A percentile compares a stretch with the other conserved stretches of the same genome.
These are phyloP conservation scores for Fabriciana adippe DNA, from an alignment of 2,888 invertebrate species.

Conservation along the genomic window DNA sequence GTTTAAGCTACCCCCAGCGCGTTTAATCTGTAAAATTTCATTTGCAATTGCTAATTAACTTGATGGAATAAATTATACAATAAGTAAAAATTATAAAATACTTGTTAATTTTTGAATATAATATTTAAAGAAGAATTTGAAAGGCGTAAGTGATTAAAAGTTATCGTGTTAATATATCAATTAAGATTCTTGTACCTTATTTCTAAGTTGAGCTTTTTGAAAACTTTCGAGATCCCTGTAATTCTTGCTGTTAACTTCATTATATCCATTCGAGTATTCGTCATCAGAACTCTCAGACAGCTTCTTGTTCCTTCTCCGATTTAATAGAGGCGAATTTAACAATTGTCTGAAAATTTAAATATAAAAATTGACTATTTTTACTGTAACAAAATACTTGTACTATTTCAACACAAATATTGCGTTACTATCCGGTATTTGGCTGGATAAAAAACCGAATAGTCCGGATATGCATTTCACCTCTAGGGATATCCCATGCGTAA, in stretches of 20 bases:
- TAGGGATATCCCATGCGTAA: too few species aligned
- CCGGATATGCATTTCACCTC: too few species aligned
- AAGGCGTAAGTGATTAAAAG: not conserved
- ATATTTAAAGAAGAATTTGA: too few species aligned
- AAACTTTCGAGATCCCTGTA: constrained; percentile 94
- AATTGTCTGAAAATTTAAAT: constrained; percentile 81
- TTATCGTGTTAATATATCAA: not conserved
- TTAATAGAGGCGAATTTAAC: constrained; percentile 92
- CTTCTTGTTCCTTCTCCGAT: constrained; percentile 88
- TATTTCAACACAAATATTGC: too few species aligned
- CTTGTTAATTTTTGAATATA: too few species aligned
- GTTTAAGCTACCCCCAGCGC: constrained; percentile 72
- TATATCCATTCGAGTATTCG: constrained; percentile 81
- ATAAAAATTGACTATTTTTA: not conserved
- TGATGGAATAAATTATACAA: not conserved
- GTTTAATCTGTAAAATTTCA: constrained; percentile 84
- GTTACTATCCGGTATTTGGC: too few species aligned
- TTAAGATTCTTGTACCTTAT: constrained; percentile 86
- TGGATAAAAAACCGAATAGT: too few species aligned
- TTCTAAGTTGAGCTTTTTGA: constrained; percentile 94
- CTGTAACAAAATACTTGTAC: not conserved
- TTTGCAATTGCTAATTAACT: too few species aligned
- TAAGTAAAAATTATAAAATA: not conserved
- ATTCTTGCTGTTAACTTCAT: constrained; percentile 85
- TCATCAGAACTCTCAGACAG: constrained; percentile 92